Base-by-base conservation (phyloP, 2,797 vertebrate genomes). In the Hozukius guyotensis region DNA sequence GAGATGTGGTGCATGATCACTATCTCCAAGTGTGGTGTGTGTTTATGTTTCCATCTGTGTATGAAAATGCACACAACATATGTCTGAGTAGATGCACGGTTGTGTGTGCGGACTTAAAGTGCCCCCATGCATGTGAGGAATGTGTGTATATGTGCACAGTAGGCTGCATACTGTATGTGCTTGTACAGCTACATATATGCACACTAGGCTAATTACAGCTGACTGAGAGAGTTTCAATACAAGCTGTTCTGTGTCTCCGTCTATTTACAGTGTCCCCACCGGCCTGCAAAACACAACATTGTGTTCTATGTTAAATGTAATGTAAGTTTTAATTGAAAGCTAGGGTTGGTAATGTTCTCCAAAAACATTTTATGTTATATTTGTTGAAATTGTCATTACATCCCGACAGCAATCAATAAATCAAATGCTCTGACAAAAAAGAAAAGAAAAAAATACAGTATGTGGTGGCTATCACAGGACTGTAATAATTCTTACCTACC, bases 1-100 rank as follows among this genome's bases (percentile, higher is more conserved):
- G 80, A 68, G 81, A 83, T 76, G 60, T 82, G 77, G 76, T 79
- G 76, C 46, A 29, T 64, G 92, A 94, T 94, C 72, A 5, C 88
- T 89, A 91, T 94, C 92, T 90, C 20, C 8, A 55, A 74, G 53
- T 59, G 78, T 57, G 83, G 46, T 77, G 73, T 67, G 52, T 75
- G 75, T 82, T 66, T 82, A 53, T 70, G 61, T 78, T 73, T 85
- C 75, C 77, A 71, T 46, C 42, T 79, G 75, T 59, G 75, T 73
- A 64, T 67, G 63, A 83, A 81, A 72, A 82, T 49, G 62, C 63
- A 52, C 82, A 64, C 68, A 68, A 71, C 67, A 42, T 72, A 60
- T 56, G 77, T 80, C 62, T 38, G 8, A 73, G 57, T 49, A 24
- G 2, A 12, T 63, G 49, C 16, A 18, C 63, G 8, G 1, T 18